Conservation (phyloP, 2,113 vertebrate species). For the Pangasianodon gigas region DNA sequence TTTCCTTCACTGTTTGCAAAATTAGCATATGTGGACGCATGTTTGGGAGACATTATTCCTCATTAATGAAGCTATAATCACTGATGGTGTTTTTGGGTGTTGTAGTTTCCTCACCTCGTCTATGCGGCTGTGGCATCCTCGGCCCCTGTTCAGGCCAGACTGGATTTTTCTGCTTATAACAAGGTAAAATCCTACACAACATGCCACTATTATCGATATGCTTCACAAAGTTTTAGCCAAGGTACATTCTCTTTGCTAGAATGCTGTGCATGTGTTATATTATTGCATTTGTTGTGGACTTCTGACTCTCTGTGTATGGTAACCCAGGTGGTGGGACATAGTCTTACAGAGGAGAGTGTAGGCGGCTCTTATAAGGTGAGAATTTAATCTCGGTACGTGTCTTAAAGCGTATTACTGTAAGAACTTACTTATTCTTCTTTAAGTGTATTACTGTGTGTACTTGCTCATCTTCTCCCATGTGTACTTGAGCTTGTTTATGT, state of each 20-base stretch:
- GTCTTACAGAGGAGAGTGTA: slow-evolving; percentile 73
- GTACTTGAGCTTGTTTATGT: neutral
- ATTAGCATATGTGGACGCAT: neutral
- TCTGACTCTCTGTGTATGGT: slow-evolving; percentile 5
- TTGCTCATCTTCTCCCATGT: neutral
- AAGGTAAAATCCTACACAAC: slow-evolving; percentile 60
- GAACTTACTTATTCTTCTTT: neutral
- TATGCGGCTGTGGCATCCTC: slow-evolving; percentile 84
- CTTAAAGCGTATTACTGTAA: neutral
- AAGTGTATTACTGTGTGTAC: neutral
- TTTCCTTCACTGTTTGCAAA: neutral
- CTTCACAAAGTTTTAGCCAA: neutral
- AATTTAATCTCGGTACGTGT: neutral
- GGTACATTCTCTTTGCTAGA: neutral
- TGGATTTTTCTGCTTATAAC: slow-evolving; percentile 83
- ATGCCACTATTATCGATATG: neutral
- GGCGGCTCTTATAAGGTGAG: slow-evolving; percentile 81
- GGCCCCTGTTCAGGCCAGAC: slow-evolving; percentile 76
- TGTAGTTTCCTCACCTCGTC: slow-evolving; percentile 82
- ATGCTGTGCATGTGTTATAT: neutral
- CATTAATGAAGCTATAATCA: neutral
- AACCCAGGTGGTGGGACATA: slow-evolving; percentile 76
- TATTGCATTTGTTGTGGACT: neutral
- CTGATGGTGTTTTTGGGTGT: slow-evolving; percentile 50
- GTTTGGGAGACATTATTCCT: neutral